Evolutionary conservation across 30 jellyfish, hydroid and myxozoan species (phyloP).

Genomic region (Nemopilema nomurai): DNA sequence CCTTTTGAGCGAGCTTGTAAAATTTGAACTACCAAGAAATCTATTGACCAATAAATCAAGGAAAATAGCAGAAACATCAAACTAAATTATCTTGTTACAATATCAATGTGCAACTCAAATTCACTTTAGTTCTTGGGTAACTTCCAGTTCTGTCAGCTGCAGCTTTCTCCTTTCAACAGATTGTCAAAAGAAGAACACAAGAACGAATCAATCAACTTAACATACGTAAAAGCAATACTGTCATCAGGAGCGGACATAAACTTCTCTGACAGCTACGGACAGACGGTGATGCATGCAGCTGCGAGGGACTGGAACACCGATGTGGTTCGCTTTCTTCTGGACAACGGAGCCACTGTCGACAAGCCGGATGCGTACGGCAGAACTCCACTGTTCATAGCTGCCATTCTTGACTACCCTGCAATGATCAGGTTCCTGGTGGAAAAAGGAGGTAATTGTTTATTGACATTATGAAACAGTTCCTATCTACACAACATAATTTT

Average conservation of each 20-base stretch:
- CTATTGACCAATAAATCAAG: no score
- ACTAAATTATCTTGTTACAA: no score
- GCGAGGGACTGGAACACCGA: constrained; percentile 85
- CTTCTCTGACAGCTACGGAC: constrained; percentile 63
- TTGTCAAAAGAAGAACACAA: constrained; percentile 22
- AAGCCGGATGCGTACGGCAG: constrained; percentile 46
- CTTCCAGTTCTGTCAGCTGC: no score
- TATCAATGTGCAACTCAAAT: no score
- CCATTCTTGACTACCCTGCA: constrained; percentile 39
- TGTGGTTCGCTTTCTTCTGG: constrained; percentile 58
- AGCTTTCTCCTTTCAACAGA: neutral
- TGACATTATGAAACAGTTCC: neutral
- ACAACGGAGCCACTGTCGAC: constrained; percentile 56
- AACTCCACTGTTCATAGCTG: constrained; percentile 61
- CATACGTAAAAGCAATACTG: constrained; percentile 39
- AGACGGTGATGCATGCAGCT: constrained; percentile 65
- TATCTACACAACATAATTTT: neutral
- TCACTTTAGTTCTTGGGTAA: no score
- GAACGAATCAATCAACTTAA: constrained; percentile 24
- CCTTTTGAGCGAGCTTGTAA: no score
- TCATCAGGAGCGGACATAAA: constrained; percentile 69
- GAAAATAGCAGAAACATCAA: no score
- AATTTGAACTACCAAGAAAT: no score
- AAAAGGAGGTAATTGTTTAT: constrained; percentile 48
- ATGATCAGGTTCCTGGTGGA: constrained; percentile 50